Evolutionary conservation across 1,140 invertebrate species (phyloP).

Genomic region (Periplaneta americana): DNA sequence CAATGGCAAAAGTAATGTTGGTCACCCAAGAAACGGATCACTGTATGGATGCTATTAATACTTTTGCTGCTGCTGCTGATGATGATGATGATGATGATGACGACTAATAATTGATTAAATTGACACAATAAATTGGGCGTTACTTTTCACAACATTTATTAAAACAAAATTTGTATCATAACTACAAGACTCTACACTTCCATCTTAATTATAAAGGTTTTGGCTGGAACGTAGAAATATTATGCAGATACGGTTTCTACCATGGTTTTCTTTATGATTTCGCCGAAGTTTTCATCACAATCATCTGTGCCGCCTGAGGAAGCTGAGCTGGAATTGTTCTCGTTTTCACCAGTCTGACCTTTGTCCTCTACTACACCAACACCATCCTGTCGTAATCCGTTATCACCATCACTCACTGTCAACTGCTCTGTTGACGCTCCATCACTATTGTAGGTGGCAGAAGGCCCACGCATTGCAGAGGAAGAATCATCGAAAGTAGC

Average conservation of each 20-base stretch:
- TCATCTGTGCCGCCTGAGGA: conserved; percentile 34
- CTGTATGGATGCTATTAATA: too few relatives aligned
- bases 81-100: too few relatives aligned
- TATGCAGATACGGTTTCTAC: conserved; percentile 84
- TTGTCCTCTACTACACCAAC: conserved; percentile 20
- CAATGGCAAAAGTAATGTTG: too few relatives aligned
- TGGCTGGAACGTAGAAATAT: conserved; percentile 3
- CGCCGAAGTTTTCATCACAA: conserved; percentile 76
- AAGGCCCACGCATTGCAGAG: conserved; percentile 21
- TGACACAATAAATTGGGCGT: too few relatives aligned
- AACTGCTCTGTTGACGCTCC: conserved; percentile 22
- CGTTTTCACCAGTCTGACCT: conserved; percentile 10
- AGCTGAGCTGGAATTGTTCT: conserved; percentile 20
- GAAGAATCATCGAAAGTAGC: conserved; percentile 24
- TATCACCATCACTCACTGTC: background rate
- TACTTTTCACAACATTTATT: conserved; percentile 46
- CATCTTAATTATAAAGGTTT: background rate
- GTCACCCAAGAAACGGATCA: too few relatives aligned
- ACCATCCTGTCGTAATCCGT: background rate
- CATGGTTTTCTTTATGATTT: conserved; percentile 90
- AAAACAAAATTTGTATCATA: conserved; percentile 26
- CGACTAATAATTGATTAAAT: too few relatives aligned
- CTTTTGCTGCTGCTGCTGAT: too few relatives aligned
- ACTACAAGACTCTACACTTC: conserved; percentile 11
- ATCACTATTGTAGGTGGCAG: conserved; percentile 14